Evolutionary conservation across 2,888 invertebrate genomes (phyloP).

Genomic region (Cephus spinipes): DNA sequence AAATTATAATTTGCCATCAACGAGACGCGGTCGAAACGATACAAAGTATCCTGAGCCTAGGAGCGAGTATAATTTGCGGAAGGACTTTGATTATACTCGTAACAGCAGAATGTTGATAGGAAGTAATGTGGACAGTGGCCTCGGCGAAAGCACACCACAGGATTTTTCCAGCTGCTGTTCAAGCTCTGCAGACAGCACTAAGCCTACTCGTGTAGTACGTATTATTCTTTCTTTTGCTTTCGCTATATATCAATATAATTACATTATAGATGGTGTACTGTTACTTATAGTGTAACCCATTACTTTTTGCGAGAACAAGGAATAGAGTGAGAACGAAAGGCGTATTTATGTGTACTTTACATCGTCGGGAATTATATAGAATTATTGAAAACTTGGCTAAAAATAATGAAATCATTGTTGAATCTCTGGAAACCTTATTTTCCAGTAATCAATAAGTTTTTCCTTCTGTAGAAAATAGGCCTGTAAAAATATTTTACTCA

Average conservation of each 20-base stretch:
- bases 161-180: constrained; percentile 66
- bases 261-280: neutral
- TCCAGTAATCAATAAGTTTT: neutral
- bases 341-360: neutral
- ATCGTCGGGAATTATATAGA: neutral
- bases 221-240: constrained; percentile 23
- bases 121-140: constrained; percentile 62
- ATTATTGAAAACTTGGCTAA: neutral
- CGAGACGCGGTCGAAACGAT: constrained; percentile 51
- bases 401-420: neutral
- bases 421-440: neutral
- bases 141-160: constrained; percentile 64
- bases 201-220: constrained; percentile 62
- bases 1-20: constrained; percentile 57
- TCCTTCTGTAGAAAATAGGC: neutral
- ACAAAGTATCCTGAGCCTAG: constrained; percentile 54
- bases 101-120: constrained; percentile 60
- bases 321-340: neutral
- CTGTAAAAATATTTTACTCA: neutral
- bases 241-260: neutral
- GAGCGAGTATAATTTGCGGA: constrained; percentile 56
- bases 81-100: constrained; percentile 59
- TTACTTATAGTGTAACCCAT: neutral
- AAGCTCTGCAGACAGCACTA: constrained; percentile 64
- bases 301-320: neutral